These are phyloP conservation scores for Catharus bicknelli DNA, from an alignment of 2,113 vertebrate genomes.

Conservation along the genomic window DNA sequence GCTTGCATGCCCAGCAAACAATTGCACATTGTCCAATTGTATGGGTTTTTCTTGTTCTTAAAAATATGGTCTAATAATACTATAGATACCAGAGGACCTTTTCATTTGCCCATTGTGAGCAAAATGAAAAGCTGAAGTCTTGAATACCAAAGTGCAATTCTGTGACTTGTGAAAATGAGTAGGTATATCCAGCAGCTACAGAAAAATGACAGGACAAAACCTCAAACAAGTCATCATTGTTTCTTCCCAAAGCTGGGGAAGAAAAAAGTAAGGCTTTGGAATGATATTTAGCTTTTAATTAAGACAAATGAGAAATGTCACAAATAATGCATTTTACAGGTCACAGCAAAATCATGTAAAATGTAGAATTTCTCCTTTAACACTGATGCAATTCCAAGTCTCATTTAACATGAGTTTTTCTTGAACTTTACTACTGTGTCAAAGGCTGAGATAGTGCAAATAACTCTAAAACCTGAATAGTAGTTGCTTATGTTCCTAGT, in stretches of 20 bases:
- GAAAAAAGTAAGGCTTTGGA: neutral
- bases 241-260: neutral
- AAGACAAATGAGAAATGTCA: constrained; percentile 22
- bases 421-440: neutral
- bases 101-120: neutral
- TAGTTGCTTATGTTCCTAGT: neutral
- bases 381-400: neutral
- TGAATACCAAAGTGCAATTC: neutral
- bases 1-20: neutral
- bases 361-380: neutral
- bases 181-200: neutral
- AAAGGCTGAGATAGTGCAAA: neutral
- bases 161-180: neutral
- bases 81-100: neutral
- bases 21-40: neutral
- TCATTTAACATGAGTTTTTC: neutral
- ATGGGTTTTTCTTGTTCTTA: neutral
- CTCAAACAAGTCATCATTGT: neutral
- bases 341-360: neutral
- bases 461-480: neutral
- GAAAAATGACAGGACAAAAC: constrained; percentile 13
- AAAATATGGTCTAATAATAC: neutral
- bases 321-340: neutral
- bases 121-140: neutral
- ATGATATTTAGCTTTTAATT: constrained; percentile 17